These are phyloP conservation scores for Melanotaenia pygmaea DNA, from an alignment of 2,797 vertebrate genomes.

Conservation along the genomic window DNA sequence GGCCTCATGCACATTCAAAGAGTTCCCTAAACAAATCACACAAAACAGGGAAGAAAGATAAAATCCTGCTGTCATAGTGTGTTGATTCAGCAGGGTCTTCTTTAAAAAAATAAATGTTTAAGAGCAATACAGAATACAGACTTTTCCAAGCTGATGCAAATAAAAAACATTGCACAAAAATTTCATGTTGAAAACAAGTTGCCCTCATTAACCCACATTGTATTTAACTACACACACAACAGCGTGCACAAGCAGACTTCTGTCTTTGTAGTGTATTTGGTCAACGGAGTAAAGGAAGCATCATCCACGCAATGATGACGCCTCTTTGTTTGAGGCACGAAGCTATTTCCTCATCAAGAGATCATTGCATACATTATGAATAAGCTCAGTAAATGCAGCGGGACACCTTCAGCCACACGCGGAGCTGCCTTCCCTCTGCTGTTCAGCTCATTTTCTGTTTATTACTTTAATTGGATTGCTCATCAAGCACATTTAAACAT, in stretches of 20 bases:
- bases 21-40: neutral
- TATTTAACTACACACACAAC: slow-evolving; percentile 2
- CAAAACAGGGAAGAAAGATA: neutral
- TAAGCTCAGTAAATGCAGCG: slow-evolving; percentile 27
- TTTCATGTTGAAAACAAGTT: neutral
- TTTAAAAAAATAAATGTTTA: neutral
- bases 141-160: neutral
- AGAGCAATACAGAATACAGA: neutral
- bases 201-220: neutral
- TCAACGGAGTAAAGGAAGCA: neutral
- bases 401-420: slow-evolving; percentile 20
- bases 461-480: slow-evolving; percentile 28
- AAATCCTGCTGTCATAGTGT: neutral
- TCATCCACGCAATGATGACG: slow-evolving; percentile 20
- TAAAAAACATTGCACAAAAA: neutral
- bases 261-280: slow-evolving; percentile 7
- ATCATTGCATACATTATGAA: slow-evolving; percentile 65
- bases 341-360: slow-evolving; percentile 43
- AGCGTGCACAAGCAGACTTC: neutral
- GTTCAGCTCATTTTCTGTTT: slow-evolving; percentile 31
- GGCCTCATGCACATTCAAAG: too few species aligned
- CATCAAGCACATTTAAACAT: slow-evolving; percentile 33
- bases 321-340: slow-evolving; percentile 32
- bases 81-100: neutral
- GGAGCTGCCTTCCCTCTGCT: slow-evolving; percentile 11